phyloP scores from a whole-genome alignment of 2,797 vertebrate species.

The Martes flavigula region DNA sequence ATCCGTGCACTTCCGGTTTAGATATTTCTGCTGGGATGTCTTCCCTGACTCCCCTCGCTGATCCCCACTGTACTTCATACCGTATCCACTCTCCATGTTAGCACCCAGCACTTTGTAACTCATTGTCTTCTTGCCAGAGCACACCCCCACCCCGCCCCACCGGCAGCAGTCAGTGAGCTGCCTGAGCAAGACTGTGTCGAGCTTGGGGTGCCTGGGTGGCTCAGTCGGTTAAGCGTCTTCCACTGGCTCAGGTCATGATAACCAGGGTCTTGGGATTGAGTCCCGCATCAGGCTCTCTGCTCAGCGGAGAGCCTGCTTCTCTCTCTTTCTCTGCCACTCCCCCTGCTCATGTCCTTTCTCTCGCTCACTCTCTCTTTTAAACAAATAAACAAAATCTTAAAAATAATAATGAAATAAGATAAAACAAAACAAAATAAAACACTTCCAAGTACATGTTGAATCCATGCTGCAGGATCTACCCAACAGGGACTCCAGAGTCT shows the following conservation, averaged over 20 bases:
- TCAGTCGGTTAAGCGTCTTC: neutral
- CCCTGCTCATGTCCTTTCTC: neutral
- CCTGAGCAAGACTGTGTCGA: neutral
- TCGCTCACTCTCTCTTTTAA: neutral
- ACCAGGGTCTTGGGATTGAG: neutral
- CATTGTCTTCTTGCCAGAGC: neutral
- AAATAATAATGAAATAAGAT: neutral
- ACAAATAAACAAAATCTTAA: neutral
- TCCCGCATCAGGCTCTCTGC: neutral
- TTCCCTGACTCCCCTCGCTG: neutral
- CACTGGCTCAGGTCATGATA: neutral
- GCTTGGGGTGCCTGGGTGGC: neutral
- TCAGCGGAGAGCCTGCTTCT: neutral
- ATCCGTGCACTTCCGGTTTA: neutral
- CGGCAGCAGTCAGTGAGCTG: neutral
- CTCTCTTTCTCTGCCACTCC: neutral
- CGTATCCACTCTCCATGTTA: neutral
- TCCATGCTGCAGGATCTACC: neutral
- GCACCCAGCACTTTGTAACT: neutral
- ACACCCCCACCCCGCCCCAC: neutral
- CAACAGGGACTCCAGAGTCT: neutral
- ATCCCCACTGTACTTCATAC: too few relatives aligned
- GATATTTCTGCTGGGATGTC: neutral
- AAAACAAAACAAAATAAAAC: neutral
- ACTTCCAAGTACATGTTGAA: neutral